Percentiles rank a stretch among this genome's conserved stretches.
These are phyloP conservation scores for Rhinatrema bivittatum DNA, from an alignment of 2,797 vertebrate genomes.

Conservation along the genomic window DNA sequence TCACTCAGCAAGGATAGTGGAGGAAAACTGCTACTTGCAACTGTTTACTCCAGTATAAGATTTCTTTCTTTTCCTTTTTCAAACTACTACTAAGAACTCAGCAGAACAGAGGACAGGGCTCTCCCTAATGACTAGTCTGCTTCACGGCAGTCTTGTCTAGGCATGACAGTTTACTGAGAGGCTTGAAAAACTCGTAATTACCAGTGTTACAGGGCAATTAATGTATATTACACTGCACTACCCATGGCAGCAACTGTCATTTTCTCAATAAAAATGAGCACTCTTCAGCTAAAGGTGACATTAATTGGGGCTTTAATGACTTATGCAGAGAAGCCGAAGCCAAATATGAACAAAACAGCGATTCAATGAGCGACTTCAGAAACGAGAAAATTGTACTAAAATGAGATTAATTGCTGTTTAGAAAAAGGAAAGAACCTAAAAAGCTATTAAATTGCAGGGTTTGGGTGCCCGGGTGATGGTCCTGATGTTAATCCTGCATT, in stretches of 20 bases:
- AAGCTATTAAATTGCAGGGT: conserved; percentile 98
- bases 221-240: conserved; percentile 99
- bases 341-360: conserved; percentile 99
- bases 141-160: conserved; percentile 99
- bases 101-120: conserved; percentile 96
- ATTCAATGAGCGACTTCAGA: conserved; percentile 98
- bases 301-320: conserved; percentile 99
- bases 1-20: conserved; percentile 86
- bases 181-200: conserved; percentile 99
- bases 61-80: conserved; percentile 69
- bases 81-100: conserved; percentile 87
- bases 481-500: conserved; percentile 95
- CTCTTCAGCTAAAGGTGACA: conserved; percentile 99
- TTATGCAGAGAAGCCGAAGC: conserved; percentile 99
- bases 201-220: conserved; percentile 99
- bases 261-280: conserved; percentile 99
- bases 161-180: conserved; percentile 99
- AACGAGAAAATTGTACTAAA: conserved; percentile 99
- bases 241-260: conserved; percentile 99
- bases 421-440: conserved; percentile 89
- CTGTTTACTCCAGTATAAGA: conserved; percentile 95
- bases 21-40: conserved; percentile 99
- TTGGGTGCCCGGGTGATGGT: conserved; percentile 90
- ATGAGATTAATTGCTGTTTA: conserved; percentile 99
- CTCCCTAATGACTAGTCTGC: conserved; percentile 99